Evolutionary conservation across 1,140 invertebrate genomes (phyloP), one percentile per base, ranked within the genome.

Genomic region (Drosophila lini): DNA sequence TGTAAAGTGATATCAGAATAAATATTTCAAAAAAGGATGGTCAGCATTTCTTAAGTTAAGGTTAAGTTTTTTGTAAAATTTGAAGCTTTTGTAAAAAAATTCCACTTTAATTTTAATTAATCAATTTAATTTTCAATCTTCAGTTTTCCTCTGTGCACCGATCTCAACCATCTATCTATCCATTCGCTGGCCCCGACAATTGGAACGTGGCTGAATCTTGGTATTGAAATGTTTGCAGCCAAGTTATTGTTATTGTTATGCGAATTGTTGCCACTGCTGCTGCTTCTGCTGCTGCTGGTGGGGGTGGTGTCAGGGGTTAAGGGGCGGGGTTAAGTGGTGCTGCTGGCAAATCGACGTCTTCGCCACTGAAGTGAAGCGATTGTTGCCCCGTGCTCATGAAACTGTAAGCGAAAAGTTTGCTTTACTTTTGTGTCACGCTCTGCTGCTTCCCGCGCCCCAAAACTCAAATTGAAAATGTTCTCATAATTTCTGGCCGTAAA

Each of bases 231-330:
- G 84, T 89, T 89, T 89, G 84, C 84, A 78, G 61, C 60, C 73
- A 88, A 88, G 84, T 89, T 88, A 88, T 88, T 88, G 84, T 88
- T 88, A 88, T 89, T 88, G 84, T 88, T 88, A 88, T 88, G 83
- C 62, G 56, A 64, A 61, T 65, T 84, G 58, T 59, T 75, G 69
- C 60, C 74, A 59, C 67, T 69, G 44, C 56, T 71, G 57, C 11
- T 80, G 56, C 34, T 31, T 32, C 5, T 45, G 15, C 7, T 44
- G 19, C 11, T 47, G 11, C 6, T 22, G 55, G 5, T 42, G 32
- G 47, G 15, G 19, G 5, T 64, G 41, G n/a, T 71, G 45, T 45
- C 44, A n/a, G 28, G 67, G 45, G 60, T 53, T 59, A 15, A 53
- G 62, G 60, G 63, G 63, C 16, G 36, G 53, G 19, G 41, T 34